Conservation (phyloP, 2,888 invertebrate species). For the Catocala fraxini region DNA sequence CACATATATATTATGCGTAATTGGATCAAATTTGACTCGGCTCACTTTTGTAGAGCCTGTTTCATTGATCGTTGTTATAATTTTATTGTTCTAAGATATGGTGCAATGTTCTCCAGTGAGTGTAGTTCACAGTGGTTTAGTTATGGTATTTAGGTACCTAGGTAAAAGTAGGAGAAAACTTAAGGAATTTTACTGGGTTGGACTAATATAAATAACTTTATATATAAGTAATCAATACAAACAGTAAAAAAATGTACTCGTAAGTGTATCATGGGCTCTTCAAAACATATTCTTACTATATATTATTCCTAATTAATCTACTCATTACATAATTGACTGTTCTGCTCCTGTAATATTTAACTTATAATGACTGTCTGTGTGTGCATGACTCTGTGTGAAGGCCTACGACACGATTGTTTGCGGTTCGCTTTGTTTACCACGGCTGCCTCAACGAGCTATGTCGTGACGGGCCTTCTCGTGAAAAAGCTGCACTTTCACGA, state of each 20-base stretch:
- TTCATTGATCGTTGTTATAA: conserved; percentile 5
- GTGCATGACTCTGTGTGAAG: conserved; percentile 36
- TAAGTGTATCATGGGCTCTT: too few relatives aligned
- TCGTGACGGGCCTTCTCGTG: conserved; percentile 56
- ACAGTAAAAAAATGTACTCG: too few relatives aligned
- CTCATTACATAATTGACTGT: too few relatives aligned
- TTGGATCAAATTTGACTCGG: conserved; percentile 16
- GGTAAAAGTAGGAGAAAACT: too few relatives aligned
- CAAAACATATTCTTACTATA: too few relatives aligned
- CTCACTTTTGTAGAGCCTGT: conserved; percentile 5
- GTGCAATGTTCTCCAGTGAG: conserved; percentile 5
- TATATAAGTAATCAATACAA: too few relatives aligned
- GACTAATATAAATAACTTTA: too few relatives aligned
- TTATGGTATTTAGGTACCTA: too few relatives aligned
- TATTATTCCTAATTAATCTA: too few relatives aligned
- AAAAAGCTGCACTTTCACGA: conserved; percentile 80
- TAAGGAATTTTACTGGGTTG: too few relatives aligned
- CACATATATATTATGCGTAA: conserved; percentile 26
- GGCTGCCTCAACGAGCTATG: conserved; percentile 36
- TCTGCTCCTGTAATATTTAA: too few relatives aligned
- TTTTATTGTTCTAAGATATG: conserved; percentile 1
- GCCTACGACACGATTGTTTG: conserved; percentile 63
- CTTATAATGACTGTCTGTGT: conserved; percentile 5
- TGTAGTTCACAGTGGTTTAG: too few relatives aligned
- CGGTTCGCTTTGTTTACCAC: conserved; percentile 64